Evolutionary conservation across 2,888 invertebrate genomes (phyloP).

Genomic region (Holacanthella duospinosa): DNA sequence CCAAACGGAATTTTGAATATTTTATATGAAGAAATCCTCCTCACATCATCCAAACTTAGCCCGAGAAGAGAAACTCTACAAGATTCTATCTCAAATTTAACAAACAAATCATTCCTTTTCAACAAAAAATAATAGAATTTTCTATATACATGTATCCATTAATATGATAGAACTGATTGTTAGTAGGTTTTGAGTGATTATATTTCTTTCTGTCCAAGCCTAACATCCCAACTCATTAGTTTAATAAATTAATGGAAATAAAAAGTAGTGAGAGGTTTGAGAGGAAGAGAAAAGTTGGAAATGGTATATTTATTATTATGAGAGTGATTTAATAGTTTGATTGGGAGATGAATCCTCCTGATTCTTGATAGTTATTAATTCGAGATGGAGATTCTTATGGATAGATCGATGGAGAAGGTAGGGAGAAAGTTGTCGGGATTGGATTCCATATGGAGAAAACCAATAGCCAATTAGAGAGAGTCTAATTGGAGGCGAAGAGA

Average conservation of each 20-base stretch:
- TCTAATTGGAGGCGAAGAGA: background rate
- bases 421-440: background rate
- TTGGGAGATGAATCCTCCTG: too few relatives aligned
- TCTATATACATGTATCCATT: too few relatives aligned
- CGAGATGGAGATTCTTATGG: background rate
- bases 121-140: background rate
- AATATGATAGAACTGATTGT: too few relatives aligned
- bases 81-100: too few relatives aligned
- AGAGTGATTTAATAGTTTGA: too few relatives aligned
- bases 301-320: background rate
- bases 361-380: background rate
- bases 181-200: too few relatives aligned
- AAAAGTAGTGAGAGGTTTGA: too few relatives aligned
- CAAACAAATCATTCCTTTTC: background rate
- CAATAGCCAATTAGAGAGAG: slow-evolving; percentile 11
- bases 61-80: too few relatives aligned
- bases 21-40: background rate
- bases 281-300: background rate
- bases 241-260: too few relatives aligned
- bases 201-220: too few relatives aligned
- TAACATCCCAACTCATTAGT: too few relatives aligned
- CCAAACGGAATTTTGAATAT: background rate
- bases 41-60: too few relatives aligned
- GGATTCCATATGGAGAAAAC: slow-evolving; percentile 8
- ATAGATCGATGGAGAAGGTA: background rate